These are phyloP conservation scores for Opisthograptis luteolata DNA, from an alignment of 2,888 invertebrate genomes.

Conservation along the genomic window DNA sequence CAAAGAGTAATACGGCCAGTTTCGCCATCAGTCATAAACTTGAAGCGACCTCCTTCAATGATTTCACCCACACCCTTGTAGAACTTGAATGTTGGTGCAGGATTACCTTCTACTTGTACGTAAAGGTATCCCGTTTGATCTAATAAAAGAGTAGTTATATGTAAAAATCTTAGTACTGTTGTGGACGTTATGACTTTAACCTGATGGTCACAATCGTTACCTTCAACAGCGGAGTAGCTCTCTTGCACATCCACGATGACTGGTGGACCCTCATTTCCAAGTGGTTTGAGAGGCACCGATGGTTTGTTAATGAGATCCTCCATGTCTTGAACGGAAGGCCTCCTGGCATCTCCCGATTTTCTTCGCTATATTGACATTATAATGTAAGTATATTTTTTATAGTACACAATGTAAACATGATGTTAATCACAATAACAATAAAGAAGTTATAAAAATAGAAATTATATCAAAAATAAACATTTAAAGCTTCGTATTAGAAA, in stretches of 20 bases:
- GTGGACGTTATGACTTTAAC: neutral
- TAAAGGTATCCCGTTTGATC: constrained; percentile 97
- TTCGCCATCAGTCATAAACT: constrained; percentile 97
- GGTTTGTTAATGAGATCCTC: constrained; percentile 96
- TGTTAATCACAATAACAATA: constrained; percentile 62
- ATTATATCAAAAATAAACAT: constrained; percentile 3
- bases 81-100: constrained; percentile 97
- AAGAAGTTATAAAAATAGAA: neutral
- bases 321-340: constrained; percentile 95
- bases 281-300: constrained; percentile 93
- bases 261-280: constrained; percentile 93
- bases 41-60: constrained; percentile 97
- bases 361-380: constrained; percentile 85
- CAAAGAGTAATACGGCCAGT: constrained; percentile 96
- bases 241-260: constrained; percentile 96
- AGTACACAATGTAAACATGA: neutral
- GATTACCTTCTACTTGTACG: constrained; percentile 96
- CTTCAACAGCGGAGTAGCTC: constrained; percentile 98
- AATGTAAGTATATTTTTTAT: constrained; percentile 39
- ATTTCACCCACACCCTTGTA: constrained; percentile 97
- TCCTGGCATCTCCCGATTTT: constrained; percentile 94
- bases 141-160: constrained; percentile 57
- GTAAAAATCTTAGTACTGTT: no score
- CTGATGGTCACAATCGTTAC: constrained; percentile 72
- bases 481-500: no score